Conservation (phyloP, 2,797 vertebrate genomes). For the Luscinia luscinia region DNA sequence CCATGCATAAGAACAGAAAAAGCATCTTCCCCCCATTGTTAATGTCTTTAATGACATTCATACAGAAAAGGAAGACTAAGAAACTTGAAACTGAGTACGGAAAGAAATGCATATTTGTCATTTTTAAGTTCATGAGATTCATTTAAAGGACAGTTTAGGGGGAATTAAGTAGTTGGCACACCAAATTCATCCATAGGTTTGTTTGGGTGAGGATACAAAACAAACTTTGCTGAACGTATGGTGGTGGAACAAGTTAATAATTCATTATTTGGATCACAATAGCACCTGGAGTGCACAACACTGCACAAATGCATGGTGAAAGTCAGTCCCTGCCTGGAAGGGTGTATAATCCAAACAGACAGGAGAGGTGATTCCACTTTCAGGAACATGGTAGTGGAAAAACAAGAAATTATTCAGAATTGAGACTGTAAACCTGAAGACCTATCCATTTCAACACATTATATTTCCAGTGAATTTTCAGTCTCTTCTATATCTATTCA, state of each 20-base stretch:
- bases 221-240: not conserved
- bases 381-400: not conserved
- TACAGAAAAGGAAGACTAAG: not conserved
- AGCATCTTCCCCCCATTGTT: not conserved
- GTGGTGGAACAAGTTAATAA: not conserved
- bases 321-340: not conserved
- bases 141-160: not conserved
- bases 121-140: not conserved
- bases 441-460: not conserved
- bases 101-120: not conserved
- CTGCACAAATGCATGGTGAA: not conserved
- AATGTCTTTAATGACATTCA: not conserved
- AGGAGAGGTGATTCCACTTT: not conserved
- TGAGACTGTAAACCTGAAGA: not conserved
- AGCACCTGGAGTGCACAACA: not conserved
- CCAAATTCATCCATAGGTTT: not conserved
- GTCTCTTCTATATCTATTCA: not conserved
- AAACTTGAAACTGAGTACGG: not conserved
- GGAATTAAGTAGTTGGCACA: not conserved
- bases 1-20: not conserved
- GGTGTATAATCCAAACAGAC: not conserved
- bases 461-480: not conserved
- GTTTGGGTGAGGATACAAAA: not conserved
- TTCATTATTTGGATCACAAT: not conserved
- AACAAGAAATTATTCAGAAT: not conserved